Evolutionary conservation across 2,888 invertebrate genomes (phyloP).

Genomic region (Hecatera dysodea): DNA sequence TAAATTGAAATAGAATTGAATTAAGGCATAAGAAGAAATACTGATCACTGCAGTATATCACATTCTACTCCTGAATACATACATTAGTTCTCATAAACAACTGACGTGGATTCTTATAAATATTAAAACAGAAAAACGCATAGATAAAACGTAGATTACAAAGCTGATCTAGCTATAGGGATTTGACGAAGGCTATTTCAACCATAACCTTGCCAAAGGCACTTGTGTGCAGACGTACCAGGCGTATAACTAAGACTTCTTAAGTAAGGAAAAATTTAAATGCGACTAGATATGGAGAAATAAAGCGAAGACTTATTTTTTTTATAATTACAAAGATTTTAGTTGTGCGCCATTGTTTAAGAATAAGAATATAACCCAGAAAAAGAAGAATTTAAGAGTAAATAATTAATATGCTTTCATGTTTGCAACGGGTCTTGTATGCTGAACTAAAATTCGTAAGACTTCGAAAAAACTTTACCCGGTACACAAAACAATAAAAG

Average conservation of each 20-base stretch:
- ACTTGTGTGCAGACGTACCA: slow-evolving; percentile 16
- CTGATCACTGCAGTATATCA: no score
- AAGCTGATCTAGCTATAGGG: not conserved
- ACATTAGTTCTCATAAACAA: not conserved
- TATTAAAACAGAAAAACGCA: slow-evolving; percentile 12
- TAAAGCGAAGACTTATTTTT: not conserved
- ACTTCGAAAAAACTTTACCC: not conserved
- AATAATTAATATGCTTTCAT: not conserved
- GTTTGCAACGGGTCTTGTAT: not conserved
- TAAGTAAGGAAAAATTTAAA: not conserved
- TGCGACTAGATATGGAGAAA: slow-evolving; percentile 3
- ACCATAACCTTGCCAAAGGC: slow-evolving; percentile 28
- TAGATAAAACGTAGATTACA: not conserved
- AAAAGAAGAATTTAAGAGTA: not conserved
- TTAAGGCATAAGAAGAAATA: no score
- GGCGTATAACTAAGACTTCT: not conserved
- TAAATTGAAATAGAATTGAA: not conserved
- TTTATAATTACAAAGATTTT: not conserved
- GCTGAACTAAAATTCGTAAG: not conserved
- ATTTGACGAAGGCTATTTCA: slow-evolving; percentile 23
- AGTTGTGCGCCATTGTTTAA: not conserved
- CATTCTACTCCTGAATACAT: not conserved
- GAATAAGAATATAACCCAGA: not conserved
- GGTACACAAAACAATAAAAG: not conserved
- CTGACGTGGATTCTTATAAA: not conserved